Conservation (phyloP, 2,797 vertebrate species). For the Sphenodon punctatus region DNA sequence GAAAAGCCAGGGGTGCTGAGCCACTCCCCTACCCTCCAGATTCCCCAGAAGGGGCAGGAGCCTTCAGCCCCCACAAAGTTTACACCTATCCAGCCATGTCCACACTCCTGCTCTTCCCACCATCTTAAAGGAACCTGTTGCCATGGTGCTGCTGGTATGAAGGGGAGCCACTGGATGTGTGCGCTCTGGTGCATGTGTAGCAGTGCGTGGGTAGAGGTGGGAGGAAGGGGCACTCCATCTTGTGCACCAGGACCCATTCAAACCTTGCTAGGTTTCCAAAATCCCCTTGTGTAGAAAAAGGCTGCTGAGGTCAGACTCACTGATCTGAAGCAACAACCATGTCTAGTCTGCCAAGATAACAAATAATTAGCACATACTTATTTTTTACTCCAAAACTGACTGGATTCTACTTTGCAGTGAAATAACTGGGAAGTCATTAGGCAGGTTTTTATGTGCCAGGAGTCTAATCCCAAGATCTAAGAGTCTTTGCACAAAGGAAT, state of each 20-base stretch:
- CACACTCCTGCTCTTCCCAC: too few species aligned
- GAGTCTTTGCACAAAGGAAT: slow-evolving; percentile 13
- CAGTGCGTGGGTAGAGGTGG: neutral
- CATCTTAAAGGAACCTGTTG: too few species aligned
- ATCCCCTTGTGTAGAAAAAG: neutral
- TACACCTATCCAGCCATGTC: too few species aligned
- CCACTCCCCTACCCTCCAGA: too few species aligned
- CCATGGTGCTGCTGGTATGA: too few species aligned
- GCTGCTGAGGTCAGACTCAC: neutral
- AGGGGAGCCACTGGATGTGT: too few species aligned
- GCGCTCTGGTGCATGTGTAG: neutral
- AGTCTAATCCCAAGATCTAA: slow-evolving; percentile 14
- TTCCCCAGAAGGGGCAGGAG: too few species aligned
- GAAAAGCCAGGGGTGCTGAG: too few species aligned
- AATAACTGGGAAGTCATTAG: neutral
- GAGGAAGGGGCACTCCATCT: too few species aligned
- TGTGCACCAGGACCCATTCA: too few species aligned
- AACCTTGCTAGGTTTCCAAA: too few species aligned
- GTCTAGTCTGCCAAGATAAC: neutral
- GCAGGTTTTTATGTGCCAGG: neutral
- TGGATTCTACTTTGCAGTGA: neutral
- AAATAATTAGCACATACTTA: neutral
- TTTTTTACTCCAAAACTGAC: slow-evolving; percentile 23
- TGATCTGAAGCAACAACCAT: neutral
- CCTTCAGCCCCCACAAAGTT: too few species aligned